Percentiles rank a stretch among this genome's conserved stretches.
phyloP scores from a whole-genome alignment of 2,113 vertebrate species.

The Oreochromis niloticus region DNA sequence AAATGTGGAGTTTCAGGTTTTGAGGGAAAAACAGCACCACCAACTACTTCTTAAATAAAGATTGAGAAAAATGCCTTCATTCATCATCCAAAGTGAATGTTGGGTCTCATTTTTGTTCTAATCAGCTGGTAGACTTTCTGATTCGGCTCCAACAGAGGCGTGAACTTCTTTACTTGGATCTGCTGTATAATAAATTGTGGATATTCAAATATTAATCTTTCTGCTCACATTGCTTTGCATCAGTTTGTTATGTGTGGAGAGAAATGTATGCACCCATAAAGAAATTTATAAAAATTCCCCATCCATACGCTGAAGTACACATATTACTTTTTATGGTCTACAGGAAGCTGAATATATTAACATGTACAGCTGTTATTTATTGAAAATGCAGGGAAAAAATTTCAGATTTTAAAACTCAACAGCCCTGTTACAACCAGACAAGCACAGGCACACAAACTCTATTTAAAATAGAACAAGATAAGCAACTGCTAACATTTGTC shows the following conservation, averaged over 20 bases:
- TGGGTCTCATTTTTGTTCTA: background rate
- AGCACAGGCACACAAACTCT: background rate
- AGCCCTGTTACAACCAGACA: background rate
- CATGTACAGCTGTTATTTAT: background rate
- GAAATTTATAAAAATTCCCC: background rate
- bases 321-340: background rate
- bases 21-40: background rate
- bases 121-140: background rate
- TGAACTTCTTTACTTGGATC: background rate
- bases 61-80: background rate
- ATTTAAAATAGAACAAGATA: background rate
- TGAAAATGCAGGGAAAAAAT: rapidly evolving
- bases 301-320: background rate
- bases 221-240: background rate
- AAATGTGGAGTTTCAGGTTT: background rate
- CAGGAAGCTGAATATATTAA: background rate
- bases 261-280: background rate
- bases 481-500: background rate
- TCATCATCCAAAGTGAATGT: background rate
- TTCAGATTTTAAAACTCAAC: background rate
- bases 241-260: background rate
- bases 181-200: background rate
- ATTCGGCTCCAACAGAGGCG: background rate
- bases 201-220: background rate
- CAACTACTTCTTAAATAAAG: background rate